Evolutionary conservation across 1,140 invertebrate species (phyloP), one percentile per base, ranked within the genome.

Genomic region (Cardiocondyla obscurior): DNA sequence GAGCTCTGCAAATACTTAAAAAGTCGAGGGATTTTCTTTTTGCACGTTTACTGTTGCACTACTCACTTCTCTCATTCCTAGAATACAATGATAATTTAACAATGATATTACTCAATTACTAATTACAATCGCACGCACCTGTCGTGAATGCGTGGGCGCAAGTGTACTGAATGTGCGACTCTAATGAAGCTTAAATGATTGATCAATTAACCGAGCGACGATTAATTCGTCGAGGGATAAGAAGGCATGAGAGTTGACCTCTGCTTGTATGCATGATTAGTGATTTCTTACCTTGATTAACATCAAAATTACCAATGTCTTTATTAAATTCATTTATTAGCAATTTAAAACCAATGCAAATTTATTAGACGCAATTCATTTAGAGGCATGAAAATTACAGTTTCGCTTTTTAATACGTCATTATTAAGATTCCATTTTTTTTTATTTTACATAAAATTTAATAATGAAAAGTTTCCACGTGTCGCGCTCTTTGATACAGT

Each of bases 181-280:
- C 49, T 67, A 51, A 62, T 62, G 0, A 79, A 33, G 10, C n/a
- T 67, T 67, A 67, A 79, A 39, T 14, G 7, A 22, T 65, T 30
- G 12, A 67, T 30, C 62, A 67, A 67, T 67, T 79, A 67, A 22
- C 25, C n/a, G 46, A 65, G 16, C 19, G 19, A 36, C 3, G 19
- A 49, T 25, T 53, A 74, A 36, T 62, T 4, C 12, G 3, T 33
- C 12, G 28, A n/a, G n/a, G 3, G 6, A 51, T 30, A 46, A 22
- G 2, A 0, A 33, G 30, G n/a, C 28, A 3, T 7, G 19, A 70
- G 51, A 19, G 22, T 33, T 53, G 30, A 53, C 3, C 28, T 3
- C 5, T 69, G 6, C 2, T 5, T 12, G 4, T 4, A 44, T 30
- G 10, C 10, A 12, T 5, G 22, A 14, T 69, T 12, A 30, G n/a